Conservation (phyloP, 1,140 invertebrate species). For the Zaprionus inermis region DNA sequence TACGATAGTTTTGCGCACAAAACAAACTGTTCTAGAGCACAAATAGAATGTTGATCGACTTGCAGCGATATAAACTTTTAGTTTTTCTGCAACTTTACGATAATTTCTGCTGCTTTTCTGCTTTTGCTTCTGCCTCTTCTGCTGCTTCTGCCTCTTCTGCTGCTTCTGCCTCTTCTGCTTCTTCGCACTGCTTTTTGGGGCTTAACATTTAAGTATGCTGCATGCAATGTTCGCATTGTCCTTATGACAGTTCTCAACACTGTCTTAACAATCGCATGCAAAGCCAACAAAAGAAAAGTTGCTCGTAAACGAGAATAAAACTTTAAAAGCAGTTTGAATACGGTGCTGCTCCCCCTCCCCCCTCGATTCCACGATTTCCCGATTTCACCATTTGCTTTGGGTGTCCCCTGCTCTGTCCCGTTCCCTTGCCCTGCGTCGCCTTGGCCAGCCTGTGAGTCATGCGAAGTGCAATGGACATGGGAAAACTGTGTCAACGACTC, state of each 20-base stretch:
- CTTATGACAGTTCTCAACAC: slow-evolving; percentile 43
- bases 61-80: slow-evolving; percentile 34
- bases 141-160: background rate
- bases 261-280: slow-evolving; percentile 40
- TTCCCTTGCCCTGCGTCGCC: background rate
- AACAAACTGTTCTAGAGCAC: background rate
- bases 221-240: slow-evolving; percentile 28
- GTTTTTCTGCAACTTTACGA: slow-evolving; percentile 24
- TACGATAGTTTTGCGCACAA: background rate
- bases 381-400: background rate
- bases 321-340: slow-evolving; percentile 50
- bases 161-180: background rate
- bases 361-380: background rate
- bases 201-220: slow-evolving; percentile 29
- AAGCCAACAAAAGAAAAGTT: slow-evolving; percentile 41
- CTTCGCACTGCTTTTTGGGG: slow-evolving; percentile 5
- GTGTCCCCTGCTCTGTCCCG: background rate
- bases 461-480: slow-evolving; percentile 51
- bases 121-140: background rate
- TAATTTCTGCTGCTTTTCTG: slow-evolving; percentile 16
- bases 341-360: background rate
- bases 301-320: slow-evolving; percentile 53
- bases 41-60: slow-evolving; percentile 5
- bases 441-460: slow-evolving; percentile 57
- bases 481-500: slow-evolving; percentile 80